Conservation (phyloP, 2,888 invertebrate species). For the Choreutis nemorana region DNA sequence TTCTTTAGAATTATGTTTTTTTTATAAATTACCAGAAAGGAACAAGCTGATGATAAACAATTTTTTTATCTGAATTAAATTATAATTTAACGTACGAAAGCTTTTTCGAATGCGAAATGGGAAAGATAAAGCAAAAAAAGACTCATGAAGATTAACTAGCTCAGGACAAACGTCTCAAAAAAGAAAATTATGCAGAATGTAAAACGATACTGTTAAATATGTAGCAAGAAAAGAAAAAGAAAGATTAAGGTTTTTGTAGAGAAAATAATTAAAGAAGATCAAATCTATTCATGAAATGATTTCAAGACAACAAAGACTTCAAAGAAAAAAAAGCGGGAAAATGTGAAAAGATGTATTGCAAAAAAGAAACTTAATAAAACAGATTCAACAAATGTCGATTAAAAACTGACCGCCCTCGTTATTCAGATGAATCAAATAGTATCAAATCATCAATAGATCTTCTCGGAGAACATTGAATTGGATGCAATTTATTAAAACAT, state of each 20-base stretch:
- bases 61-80: too few relatives aligned
- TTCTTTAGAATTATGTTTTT: too few relatives aligned
- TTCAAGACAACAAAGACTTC: slow-evolving; percentile 7
- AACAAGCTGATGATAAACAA: too few relatives aligned
- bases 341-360: slow-evolving; percentile 7
- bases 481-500: too few relatives aligned
- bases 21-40: too few relatives aligned
- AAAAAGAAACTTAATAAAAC: slow-evolving; percentile 8
- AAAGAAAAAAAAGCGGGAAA: slow-evolving; percentile 11
- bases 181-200: slow-evolving; percentile 5
- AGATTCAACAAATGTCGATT: slow-evolving; percentile 7
- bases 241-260: slow-evolving; percentile 7
- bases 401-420: slow-evolving; percentile 8
- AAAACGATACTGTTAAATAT: slow-evolving; percentile 7
- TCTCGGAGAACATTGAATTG: too few relatives aligned
- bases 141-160: slow-evolving; percentile 9
- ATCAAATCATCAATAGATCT: too few relatives aligned
- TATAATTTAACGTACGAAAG: too few relatives aligned
- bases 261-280: slow-evolving; percentile 9
- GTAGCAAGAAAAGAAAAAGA: slow-evolving; percentile 10
- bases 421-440: too few relatives aligned
- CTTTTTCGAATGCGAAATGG: too few relatives aligned
- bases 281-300: slow-evolving; percentile 8
- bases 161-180: slow-evolving; percentile 6
- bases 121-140: too few relatives aligned